Evolutionary conservation across 2,888 invertebrate genomes (phyloP).

Genomic region (Noctua janthina): DNA sequence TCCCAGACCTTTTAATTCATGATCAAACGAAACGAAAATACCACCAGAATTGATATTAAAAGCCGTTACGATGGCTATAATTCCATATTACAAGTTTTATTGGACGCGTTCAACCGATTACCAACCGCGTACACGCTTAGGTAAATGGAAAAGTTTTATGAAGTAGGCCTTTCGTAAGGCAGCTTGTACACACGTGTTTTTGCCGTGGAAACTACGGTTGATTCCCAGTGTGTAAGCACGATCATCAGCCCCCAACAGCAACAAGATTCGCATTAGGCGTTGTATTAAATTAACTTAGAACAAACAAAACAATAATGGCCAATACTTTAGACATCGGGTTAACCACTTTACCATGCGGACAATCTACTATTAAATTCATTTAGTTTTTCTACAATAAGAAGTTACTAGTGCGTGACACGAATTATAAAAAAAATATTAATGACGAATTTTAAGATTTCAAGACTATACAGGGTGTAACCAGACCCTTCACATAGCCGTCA

Average conservation of each 20-base stretch:
- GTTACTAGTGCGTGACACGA: too few species aligned
- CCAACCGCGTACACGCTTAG: not conserved
- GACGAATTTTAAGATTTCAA: too few species aligned
- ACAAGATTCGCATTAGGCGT: too few species aligned
- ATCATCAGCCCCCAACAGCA: not conserved
- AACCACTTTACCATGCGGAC: too few species aligned
- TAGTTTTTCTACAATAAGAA: too few species aligned
- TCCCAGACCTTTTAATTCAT: slow-evolving; percentile 2
- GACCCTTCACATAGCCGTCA: too few species aligned
- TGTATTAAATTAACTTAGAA: too few species aligned
- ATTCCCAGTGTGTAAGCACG: not conserved
- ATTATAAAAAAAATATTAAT: too few species aligned
- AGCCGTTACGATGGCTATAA: slow-evolving; percentile 25
- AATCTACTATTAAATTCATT: too few species aligned
- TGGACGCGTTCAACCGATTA: slow-evolving; percentile 22
- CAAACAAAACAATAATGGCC: too few species aligned
- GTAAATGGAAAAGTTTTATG: slow-evolving; percentile 1
- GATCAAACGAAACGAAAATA: slow-evolving; percentile 19
- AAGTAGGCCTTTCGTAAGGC: not conserved
- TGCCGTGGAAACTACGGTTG: not conserved
- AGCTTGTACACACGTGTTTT: not conserved
- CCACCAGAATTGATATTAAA: slow-evolving; percentile 24
- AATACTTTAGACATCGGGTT: too few species aligned
- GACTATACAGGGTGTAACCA: too few species aligned
- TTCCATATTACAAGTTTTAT: slow-evolving; percentile 50